Evolutionary conservation across 1,140 invertebrate genomes (phyloP).

Genomic region (Trissolcus basalis): DNA sequence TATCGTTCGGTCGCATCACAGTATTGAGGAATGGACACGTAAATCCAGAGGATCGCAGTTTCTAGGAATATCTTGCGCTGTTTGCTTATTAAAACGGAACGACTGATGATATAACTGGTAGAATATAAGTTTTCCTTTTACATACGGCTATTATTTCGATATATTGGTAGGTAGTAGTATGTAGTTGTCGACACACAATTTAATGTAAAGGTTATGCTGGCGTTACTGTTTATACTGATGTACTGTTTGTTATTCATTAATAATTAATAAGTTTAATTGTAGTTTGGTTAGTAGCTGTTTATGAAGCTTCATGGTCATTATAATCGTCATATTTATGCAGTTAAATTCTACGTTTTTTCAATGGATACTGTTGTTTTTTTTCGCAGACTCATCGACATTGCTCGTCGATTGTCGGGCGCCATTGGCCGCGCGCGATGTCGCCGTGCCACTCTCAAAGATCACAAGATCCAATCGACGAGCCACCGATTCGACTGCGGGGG

Average conservation of each 20-base stretch:
- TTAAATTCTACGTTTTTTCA: conserved; percentile 75
- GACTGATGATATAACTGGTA: conserved; percentile 77
- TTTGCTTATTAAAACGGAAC: conserved; percentile 77
- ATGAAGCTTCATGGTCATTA: conserved; percentile 74
- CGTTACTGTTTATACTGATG: conserved; percentile 77
- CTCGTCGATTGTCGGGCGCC: conserved; percentile 39
- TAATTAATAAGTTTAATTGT: conserved; percentile 78
- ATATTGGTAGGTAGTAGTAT: conserved; percentile 77
- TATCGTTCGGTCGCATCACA: conserved; percentile 58
- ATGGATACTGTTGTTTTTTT: conserved; percentile 45
- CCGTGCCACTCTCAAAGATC: background rate
- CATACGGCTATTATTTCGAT: conserved; percentile 78
- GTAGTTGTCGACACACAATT: conserved; percentile 78
- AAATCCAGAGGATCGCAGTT: conserved; percentile 55
- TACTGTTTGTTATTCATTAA: conserved; percentile 77
- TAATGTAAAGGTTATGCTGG: conserved; percentile 74
- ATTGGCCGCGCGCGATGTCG: conserved; percentile 9
- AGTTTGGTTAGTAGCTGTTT: conserved; percentile 76
- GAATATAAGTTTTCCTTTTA: conserved; percentile 77
- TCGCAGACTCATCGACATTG: conserved; percentile 29
- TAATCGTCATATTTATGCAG: conserved; percentile 73
- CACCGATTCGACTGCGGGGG: conserved; percentile 58
- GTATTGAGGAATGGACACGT: conserved; percentile 58
- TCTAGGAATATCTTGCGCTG: conserved; percentile 72
- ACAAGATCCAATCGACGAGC: conserved; percentile 53